These are phyloP conservation scores for Drosophila busckii DNA, from an alignment of 1,140 invertebrate species.

Conservation along the genomic window DNA sequence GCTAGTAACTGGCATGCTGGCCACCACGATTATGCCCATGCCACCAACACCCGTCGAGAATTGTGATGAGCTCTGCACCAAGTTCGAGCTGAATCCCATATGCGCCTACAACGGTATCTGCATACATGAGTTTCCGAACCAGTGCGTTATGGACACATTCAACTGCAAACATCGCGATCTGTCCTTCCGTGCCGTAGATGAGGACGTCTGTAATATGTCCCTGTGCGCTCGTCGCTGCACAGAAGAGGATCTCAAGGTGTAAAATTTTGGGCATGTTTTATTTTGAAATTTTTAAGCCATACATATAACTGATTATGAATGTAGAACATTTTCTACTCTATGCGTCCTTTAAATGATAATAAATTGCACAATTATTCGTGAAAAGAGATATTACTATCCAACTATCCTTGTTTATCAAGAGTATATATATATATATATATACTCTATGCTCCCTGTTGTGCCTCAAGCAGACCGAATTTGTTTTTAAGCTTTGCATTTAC, in stretches of 20 bases:
- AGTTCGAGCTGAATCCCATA: constrained; percentile 53
- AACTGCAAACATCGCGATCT: constrained; percentile 54
- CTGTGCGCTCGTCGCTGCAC: constrained; percentile 48
- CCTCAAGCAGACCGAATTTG: too few species aligned
- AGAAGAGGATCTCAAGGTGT: constrained; percentile 37
- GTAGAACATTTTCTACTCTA: too few species aligned
- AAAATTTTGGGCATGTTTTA: not conserved
- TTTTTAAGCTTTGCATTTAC: too few species aligned
- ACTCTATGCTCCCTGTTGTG: too few species aligned
- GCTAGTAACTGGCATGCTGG: constrained; percentile 20
- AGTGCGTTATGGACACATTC: constrained; percentile 64
- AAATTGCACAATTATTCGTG: too few species aligned
- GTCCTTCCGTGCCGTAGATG: constrained; percentile 47
- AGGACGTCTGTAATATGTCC: constrained; percentile 43
- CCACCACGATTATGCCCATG: constrained; percentile 3
- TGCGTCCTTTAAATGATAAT: too few species aligned
- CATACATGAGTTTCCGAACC: constrained; percentile 66
- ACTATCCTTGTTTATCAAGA: too few species aligned
- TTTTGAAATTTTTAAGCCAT: not conserved
- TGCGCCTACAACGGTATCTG: constrained; percentile 64
- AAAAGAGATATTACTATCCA: too few species aligned
- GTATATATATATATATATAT: too few species aligned
- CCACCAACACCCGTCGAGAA: constrained; percentile 12
- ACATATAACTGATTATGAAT: too few species aligned
- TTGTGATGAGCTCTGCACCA: constrained; percentile 65